Conservation (phyloP, 2,113 vertebrate species). For the Columbina picui region DNA sequence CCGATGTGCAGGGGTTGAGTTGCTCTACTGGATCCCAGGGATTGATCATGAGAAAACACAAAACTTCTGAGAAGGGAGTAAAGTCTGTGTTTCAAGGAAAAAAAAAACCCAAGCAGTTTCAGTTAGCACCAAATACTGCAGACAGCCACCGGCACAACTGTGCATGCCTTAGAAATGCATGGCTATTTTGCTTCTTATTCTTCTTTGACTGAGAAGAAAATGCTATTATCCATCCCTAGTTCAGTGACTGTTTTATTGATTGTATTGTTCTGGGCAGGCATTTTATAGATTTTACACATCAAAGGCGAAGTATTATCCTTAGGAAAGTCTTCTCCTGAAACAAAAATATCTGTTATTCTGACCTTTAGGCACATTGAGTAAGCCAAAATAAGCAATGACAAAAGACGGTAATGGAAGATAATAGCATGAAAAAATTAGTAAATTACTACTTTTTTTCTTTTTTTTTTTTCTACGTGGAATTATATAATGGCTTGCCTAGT, state of each 20-base stretch:
- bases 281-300: slow-evolving; percentile 8
- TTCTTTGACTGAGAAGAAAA: neutral
- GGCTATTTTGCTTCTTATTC: neutral
- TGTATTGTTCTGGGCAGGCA: neutral
- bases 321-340: neutral
- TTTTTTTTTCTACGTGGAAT: neutral
- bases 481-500: neutral
- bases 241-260: slow-evolving; percentile 12
- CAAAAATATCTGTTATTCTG: neutral
- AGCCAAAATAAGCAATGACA: neutral
- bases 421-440: neutral
- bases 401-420: neutral
- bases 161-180: neutral
- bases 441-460: neutral
- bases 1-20: neutral
- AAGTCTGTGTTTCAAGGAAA: neutral
- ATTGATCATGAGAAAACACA: neutral
- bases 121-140: neutral
- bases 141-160: neutral
- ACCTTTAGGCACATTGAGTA: neutral
- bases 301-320: neutral
- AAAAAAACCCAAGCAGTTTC: neutral
- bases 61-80: neutral
- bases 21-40: neutral
- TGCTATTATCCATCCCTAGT: neutral